These are phyloP conservation scores for Leucophora obtusa DNA, from an alignment of 2,888 invertebrate genomes.

Conservation along the genomic window DNA sequence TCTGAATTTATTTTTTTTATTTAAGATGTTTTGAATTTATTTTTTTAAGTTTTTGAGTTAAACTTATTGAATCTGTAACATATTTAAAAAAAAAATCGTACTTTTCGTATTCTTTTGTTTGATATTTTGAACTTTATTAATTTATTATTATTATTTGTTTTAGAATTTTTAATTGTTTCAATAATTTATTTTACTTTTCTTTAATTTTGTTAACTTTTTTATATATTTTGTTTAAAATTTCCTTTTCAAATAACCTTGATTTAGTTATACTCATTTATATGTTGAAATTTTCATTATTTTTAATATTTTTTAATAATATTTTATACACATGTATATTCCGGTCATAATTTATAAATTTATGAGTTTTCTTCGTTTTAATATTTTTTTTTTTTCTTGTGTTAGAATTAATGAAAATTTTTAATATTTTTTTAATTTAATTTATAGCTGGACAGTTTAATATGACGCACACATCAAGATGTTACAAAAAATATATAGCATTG, in stretches of 20 bases:
- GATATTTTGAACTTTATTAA: no score
- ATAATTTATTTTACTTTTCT: background rate
- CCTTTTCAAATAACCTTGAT: constrained; percentile 3
- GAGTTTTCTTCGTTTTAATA: constrained; percentile 18
- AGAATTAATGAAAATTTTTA: constrained; percentile 33
- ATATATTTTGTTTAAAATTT: no score
- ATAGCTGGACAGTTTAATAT: constrained; percentile 34
- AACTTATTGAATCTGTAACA: no score
- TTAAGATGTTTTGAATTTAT: no score
- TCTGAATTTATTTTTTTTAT: no score
- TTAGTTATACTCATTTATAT: constrained; percentile 7
- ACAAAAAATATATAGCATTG: background rate
- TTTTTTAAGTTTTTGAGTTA: no score
- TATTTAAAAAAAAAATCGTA: no score
- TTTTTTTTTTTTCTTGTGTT: constrained; percentile 12
- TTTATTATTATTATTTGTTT: no score
- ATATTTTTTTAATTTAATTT: constrained; percentile 23
- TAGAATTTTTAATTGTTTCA: background rate
- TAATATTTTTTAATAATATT: constrained; percentile 14
- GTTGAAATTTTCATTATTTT: background rate
- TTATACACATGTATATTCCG: background rate
- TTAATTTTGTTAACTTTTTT: background rate
- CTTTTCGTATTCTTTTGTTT: no score
- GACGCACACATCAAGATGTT: constrained; percentile 38
- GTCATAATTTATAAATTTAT: constrained; percentile 47